Evolutionary conservation across 2,113 vertebrate species (phyloP), one percentile per base, ranked within the genome.

Genomic region (Oophaga pumilio): DNA sequence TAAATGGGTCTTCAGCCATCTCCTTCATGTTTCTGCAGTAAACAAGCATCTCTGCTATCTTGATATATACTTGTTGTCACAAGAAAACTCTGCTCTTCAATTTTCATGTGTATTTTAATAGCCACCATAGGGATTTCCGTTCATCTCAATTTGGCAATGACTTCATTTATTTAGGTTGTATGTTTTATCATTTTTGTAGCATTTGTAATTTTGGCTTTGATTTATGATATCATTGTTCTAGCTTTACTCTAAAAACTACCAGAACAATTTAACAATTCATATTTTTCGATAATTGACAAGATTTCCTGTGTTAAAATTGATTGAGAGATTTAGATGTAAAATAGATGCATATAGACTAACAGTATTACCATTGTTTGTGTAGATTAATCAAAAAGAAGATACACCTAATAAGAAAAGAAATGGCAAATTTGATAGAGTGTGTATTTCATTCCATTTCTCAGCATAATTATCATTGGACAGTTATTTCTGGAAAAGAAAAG

Each of bases 61-160:
- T 82, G 86, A 87, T 87, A 82, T 59, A 88, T 88, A 66, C 50
- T 76, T 18, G 56, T 66, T 87, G 87, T 88, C 87, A 88, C 49
- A 33, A 68, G 71, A 77, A 88, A 77, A 77, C 59, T 76, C 87
- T 26, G 20, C 59, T 84, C 71, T 50, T 88, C 87, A 66, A 84
- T 84, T 84, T 88, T 88, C 71, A 84, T 53, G 26, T 76, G 80
- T 74, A 83, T 88, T 88, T 88, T 77, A 83, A 88, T 84, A 88
- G 79, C 24, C 49, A 81, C 87, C 81, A 49, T 26, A 76, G 87
- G 80, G 87, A 84, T 82, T 84, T 77, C 50, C 52, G 59, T 77
- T 84, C 87, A 77, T 88, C 71, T 88, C 81, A 84, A 77, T 88
- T 88, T 88, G 59, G n/a, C 15, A 28, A 49, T 64, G 79, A 83